phyloP scores from a whole-genome alignment of 2,113 vertebrate species.

The Cryptotis parvus region DNA sequence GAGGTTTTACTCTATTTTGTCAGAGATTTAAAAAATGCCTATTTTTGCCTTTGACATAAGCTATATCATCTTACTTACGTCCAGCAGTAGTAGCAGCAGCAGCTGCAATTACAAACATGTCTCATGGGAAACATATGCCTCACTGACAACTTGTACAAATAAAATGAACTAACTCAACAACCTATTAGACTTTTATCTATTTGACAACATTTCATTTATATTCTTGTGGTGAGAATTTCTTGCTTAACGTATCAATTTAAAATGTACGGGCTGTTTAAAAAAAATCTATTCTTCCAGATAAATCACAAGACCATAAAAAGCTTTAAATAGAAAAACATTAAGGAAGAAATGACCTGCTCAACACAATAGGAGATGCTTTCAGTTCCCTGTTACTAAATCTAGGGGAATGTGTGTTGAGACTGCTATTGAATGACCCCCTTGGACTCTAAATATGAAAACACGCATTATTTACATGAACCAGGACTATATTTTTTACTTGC shows the following conservation, averaged over 20 bases:
- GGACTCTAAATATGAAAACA: background rate
- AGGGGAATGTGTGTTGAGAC: background rate
- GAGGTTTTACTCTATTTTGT: constrained; percentile 11
- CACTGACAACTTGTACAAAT: background rate
- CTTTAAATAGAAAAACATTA: background rate
- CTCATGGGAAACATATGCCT: background rate
- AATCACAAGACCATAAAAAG: constrained; percentile 23
- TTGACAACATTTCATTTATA: background rate
- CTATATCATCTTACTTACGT: background rate
- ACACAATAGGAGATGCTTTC: background rate
- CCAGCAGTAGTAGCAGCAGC: background rate
- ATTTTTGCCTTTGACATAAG: background rate
- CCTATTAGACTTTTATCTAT: background rate
- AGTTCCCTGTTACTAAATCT: background rate
- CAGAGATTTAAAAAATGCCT: background rate
- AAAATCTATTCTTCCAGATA: background rate
- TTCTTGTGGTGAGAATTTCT: constrained; percentile 3
- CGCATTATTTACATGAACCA: background rate
- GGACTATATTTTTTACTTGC: constrained; percentile 31
- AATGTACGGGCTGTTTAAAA: constrained; percentile 41
- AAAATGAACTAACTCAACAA: background rate
- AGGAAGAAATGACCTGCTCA: background rate
- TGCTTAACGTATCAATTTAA: constrained; percentile 3
- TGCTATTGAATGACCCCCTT: background rate
- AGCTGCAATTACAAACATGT: background rate